These are phyloP conservation scores for Cottoperca gobio DNA, from an alignment of 2,797 vertebrate genomes.

Conservation along the genomic window DNA sequence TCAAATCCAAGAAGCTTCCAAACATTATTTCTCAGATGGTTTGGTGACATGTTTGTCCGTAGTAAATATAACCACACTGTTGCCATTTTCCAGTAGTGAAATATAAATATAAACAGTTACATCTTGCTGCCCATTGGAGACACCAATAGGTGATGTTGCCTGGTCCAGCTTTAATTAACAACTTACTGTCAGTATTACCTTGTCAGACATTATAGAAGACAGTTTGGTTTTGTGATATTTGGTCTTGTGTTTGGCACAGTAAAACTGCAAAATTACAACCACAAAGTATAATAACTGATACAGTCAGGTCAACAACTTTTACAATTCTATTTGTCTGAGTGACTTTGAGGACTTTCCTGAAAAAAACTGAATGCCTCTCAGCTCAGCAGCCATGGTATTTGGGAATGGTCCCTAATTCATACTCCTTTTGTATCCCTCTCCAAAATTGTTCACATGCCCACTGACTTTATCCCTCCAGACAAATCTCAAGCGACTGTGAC, in stretches of 20 bases:
- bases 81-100: background rate
- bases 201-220: background rate
- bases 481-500: constrained; percentile 64
- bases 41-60: background rate
- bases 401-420: constrained; percentile 48
- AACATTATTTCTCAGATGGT: background rate
- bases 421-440: constrained; percentile 49
- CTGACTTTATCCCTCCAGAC: constrained; percentile 58
- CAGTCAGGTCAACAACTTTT: constrained; percentile 8
- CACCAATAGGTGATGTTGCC: background rate
- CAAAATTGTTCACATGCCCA: constrained; percentile 58
- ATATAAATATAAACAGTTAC: background rate
- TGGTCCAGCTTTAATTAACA: background rate
- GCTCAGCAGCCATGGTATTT: constrained; percentile 41
- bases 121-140: background rate
- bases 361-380: constrained; percentile 31
- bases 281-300: background rate
- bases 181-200: background rate
- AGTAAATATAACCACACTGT: background rate
- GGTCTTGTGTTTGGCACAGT: background rate
- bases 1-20: background rate
- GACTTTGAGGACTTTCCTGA: constrained; percentile 21
- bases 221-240: background rate
- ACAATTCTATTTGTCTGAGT: background rate
- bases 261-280: background rate